phyloP scores from a whole-genome alignment of 2,113 vertebrate genomes.

The Xiphophorus couchianus region DNA sequence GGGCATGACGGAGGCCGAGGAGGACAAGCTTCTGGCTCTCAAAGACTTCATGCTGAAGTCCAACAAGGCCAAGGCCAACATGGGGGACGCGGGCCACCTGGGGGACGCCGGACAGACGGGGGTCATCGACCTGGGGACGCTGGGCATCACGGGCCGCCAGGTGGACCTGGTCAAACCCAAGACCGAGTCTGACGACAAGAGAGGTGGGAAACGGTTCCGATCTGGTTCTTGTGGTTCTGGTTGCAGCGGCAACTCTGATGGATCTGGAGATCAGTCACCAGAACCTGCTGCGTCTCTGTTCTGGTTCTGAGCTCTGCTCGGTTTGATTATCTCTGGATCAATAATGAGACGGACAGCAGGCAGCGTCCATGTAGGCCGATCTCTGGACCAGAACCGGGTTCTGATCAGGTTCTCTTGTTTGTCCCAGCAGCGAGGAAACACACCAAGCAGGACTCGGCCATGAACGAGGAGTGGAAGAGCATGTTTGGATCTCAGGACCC shows the following conservation, averaged over 20 bases:
- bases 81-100: slow-evolving; percentile 91
- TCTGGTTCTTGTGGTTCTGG: too few relatives aligned
- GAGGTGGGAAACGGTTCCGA: slow-evolving; percentile 74
- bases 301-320: too few relatives aligned
- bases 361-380: too few relatives aligned
- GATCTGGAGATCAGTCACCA: too few relatives aligned
- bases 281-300: too few relatives aligned
- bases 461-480: slow-evolving; percentile 99
- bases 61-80: slow-evolving; percentile 95
- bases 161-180: slow-evolving; percentile 94
- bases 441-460: slow-evolving; percentile 92
- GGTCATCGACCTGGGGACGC: slow-evolving; percentile 86
- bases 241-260: too few relatives aligned
- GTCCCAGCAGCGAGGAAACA: slow-evolving; percentile 88
- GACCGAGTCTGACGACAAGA: slow-evolving; percentile 91
- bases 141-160: slow-evolving; percentile 92
- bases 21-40: slow-evolving; percentile 95
- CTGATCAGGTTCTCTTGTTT: slow-evolving; percentile 5
- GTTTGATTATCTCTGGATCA: too few relatives aligned
- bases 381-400: too few relatives aligned
- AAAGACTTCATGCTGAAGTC: slow-evolving; percentile 99
- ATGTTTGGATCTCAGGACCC: slow-evolving; percentile 98
- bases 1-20: slow-evolving; percentile 98
- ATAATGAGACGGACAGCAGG: too few relatives aligned
- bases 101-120: slow-evolving; percentile 89